Conservation (phyloP, 2,797 vertebrate genomes). For the Cyclura pinguis region DNA sequence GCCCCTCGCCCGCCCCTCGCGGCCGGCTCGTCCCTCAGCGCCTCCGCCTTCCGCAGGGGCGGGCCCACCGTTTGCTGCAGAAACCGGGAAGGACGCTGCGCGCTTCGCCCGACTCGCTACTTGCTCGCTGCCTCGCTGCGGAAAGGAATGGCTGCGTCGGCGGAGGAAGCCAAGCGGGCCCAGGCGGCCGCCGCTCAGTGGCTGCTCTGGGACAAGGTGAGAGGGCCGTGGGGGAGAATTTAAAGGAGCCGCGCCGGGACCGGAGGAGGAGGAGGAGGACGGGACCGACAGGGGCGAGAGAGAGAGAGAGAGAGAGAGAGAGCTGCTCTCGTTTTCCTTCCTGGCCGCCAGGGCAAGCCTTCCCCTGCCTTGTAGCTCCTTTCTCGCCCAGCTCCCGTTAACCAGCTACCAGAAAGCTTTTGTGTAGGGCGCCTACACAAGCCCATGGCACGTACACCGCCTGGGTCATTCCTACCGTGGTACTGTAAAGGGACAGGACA, state of each 20-base stretch:
- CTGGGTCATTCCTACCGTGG: neutral
- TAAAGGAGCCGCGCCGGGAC: neutral
- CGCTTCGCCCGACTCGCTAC: neutral
- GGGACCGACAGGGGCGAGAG: neutral
- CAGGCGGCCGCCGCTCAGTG: conserved; percentile 80
- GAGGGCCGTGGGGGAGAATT: neutral
- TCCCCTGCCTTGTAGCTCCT: neutral
- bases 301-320: neutral
- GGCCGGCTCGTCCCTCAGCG: neutral
- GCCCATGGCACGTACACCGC: no score
- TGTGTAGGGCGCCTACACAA: no score
- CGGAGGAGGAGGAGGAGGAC: no score
- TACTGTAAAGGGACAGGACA: no score
- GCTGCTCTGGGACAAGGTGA: conserved; percentile 90
- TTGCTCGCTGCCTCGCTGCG: no score
- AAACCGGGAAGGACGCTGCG: neutral
- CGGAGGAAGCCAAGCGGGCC: conserved; percentile 72
- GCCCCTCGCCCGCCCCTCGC: neutral
- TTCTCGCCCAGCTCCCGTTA: neutral
- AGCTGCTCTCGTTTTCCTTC: neutral
- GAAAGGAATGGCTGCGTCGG: conserved; percentile 73
- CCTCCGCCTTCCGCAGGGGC: neutral
- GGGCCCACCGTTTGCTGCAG: neutral
- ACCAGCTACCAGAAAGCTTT: neutral
- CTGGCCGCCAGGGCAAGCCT: no score